These are phyloP conservation scores for Drosophila ironensis DNA, from an alignment of 1,140 invertebrate species.

Conservation along the genomic window DNA sequence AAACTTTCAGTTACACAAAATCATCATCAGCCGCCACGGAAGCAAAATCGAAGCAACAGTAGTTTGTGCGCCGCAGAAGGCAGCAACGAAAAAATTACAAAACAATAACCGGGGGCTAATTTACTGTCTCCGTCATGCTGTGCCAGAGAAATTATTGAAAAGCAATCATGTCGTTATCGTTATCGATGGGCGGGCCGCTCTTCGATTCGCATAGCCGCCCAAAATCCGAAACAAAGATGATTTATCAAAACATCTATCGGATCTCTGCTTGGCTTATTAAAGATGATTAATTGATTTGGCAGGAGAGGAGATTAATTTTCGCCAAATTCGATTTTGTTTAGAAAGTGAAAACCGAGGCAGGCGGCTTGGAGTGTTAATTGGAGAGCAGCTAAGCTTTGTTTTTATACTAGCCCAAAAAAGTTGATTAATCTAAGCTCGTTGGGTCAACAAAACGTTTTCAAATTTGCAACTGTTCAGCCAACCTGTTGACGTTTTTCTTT, in stretches of 20 bases:
- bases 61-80: too few relatives aligned
- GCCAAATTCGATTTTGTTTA: neutral
- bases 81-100: slow-evolving; percentile 1
- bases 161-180: slow-evolving; percentile 65
- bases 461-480: too few relatives aligned
- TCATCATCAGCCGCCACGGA: slow-evolving; percentile 49
- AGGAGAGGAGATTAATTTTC: slow-evolving; percentile 13
- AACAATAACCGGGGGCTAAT: slow-evolving; percentile 42
- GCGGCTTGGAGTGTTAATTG: neutral
- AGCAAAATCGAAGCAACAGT: slow-evolving; percentile 40
- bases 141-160: slow-evolving; percentile 61
- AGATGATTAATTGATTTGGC: slow-evolving; percentile 26
- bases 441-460: too few relatives aligned
- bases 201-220: neutral
- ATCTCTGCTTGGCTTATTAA: slow-evolving; percentile 9
- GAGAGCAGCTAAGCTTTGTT: neutral
- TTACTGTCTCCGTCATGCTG: slow-evolving; percentile 53
- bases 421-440: neutral
- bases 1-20: slow-evolving; percentile 61
- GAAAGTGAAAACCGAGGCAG: slow-evolving; percentile 21
- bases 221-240: slow-evolving; percentile 5
- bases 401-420: too few relatives aligned
- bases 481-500: too few relatives aligned
- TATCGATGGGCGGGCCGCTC: slow-evolving; percentile 18
- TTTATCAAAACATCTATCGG: slow-evolving; percentile 36